phyloP scores from a whole-genome alignment of 2,113 vertebrate species.

The Aviceda subcristata region DNA sequence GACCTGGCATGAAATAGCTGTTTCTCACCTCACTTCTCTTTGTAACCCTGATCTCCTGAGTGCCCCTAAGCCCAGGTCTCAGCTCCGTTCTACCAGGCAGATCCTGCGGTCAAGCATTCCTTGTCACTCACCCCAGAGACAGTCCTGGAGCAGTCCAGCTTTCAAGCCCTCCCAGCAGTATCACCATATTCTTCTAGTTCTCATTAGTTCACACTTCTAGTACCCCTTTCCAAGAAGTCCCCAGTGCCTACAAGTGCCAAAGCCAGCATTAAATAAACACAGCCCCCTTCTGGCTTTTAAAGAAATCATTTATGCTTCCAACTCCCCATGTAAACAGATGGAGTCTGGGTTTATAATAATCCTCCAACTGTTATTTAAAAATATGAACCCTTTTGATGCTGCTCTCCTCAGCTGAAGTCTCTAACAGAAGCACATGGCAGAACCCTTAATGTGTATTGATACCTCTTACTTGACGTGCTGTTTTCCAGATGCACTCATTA shows the following conservation, averaged over 20 bases:
- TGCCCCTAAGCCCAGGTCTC: neutral
- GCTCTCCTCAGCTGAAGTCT: neutral
- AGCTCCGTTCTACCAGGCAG: neutral
- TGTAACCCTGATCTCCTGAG: neutral
- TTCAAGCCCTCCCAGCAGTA: neutral
- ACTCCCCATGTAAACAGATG: neutral
- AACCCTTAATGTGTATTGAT: neutral
- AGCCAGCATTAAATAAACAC: neutral
- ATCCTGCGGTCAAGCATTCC: neutral
- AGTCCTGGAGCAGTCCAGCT: neutral
- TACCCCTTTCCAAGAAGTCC: neutral
- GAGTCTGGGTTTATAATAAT: slow-evolving; percentile 6
- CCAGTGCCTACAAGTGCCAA: neutral
- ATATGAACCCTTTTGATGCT: neutral
- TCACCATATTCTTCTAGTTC: neutral
- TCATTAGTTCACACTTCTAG: neutral
- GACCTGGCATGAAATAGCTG: neutral
- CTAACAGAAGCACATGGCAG: neutral
- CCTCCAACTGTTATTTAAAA: neutral
- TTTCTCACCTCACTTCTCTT: neutral
- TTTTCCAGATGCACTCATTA: neutral
- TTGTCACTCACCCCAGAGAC: neutral
- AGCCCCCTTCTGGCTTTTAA: neutral
- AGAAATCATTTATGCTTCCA: neutral
- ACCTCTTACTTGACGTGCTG: neutral